Percentiles rank a stretch among this genome's conserved stretches.
These are phyloP conservation scores for Urosaurus nigricauda DNA, from an alignment of 2,797 vertebrate species.

Conservation along the genomic window DNA sequence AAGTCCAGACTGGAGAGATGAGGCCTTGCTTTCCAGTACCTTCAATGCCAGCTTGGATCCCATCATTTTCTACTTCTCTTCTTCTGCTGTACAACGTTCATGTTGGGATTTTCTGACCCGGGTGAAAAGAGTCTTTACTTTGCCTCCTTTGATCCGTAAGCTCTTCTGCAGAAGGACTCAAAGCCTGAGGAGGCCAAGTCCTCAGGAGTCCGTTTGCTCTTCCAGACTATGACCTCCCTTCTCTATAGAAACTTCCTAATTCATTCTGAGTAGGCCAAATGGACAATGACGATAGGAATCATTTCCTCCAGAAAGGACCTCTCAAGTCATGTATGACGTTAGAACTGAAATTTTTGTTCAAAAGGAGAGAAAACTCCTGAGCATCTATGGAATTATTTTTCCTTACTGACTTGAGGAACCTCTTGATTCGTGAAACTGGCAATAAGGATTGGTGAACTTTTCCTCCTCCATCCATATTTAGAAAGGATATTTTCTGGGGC, in stretches of 20 bases:
- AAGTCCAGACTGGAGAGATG: conserved; percentile 81
- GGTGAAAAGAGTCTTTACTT: conserved; percentile 70
- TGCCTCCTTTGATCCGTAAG: conserved; percentile 22
- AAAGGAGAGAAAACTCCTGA: not conserved
- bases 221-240: conserved; percentile 16
- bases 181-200: not conserved
- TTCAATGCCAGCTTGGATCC: conserved; percentile 91
- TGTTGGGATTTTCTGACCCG: conserved; percentile 74
- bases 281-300: not conserved
- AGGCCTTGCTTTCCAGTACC: conserved; percentile 84
- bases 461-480: not conserved
- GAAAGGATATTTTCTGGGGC: not conserved
- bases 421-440: not conserved
- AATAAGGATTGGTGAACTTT: not conserved
- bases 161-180: conserved; percentile 1
- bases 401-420: not conserved
- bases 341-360: not conserved
- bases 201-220: not conserved
- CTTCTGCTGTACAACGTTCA: conserved; percentile 81
- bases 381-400: not conserved
- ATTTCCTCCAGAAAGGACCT: not conserved
- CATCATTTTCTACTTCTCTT: conserved; percentile 91
- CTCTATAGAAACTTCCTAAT: not conserved
- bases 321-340: not conserved
- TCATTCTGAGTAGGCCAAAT: not conserved